Conservation (phyloP, 1,140 invertebrate genomes). For the Diorhabda elongata region DNA sequence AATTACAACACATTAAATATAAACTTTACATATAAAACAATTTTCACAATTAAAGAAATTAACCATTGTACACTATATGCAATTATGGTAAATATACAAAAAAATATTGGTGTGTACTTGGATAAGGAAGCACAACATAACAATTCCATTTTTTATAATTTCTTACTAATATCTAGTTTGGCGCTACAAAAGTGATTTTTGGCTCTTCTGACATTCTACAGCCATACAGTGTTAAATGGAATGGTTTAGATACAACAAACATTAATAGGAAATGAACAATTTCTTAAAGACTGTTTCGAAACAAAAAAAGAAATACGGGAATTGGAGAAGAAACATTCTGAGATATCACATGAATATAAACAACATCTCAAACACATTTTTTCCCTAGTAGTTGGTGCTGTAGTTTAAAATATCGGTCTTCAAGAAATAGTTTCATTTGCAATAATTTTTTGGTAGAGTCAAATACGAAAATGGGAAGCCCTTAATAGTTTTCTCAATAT, state of each 20-base stretch:
- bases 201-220: constrained; percentile 3
- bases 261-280: not conserved
- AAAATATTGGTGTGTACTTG: constrained; percentile 17
- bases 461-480: no score
- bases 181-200: constrained; percentile 16
- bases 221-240: not conserved
- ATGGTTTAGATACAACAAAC: not conserved
- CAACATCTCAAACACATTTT: no score
- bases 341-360: no score
- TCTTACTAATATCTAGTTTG: constrained; percentile 17
- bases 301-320: no score
- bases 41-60: constrained; percentile 11
- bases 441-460: no score
- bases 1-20: constrained; percentile 11
- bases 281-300: no score
- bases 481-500: no score
- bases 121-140: constrained; percentile 16
- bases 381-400: no score
- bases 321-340: no score
- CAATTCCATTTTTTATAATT: constrained; percentile 17
- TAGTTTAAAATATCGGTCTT: no score
- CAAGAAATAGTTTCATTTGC: no score
- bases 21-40: constrained; percentile 16
- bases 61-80: constrained; percentile 19
- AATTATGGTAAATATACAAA: constrained; percentile 13